Percentiles rank a stretch among this genome's conserved stretches.
Conservation (phyloP, 2,888 invertebrate species). For the Crepidodera aurea region DNA sequence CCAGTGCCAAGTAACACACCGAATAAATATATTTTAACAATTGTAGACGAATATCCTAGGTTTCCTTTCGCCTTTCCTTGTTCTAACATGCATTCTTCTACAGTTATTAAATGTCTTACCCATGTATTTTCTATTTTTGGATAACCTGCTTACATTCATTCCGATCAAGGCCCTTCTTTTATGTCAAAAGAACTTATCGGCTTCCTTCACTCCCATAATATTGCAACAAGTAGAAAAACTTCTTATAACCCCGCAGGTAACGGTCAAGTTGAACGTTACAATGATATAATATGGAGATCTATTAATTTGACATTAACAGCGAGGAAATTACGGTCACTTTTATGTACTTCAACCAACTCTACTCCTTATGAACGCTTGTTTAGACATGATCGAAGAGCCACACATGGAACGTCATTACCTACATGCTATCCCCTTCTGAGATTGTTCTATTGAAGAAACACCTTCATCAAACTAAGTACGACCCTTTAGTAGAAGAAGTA, state of each 20-base stretch:
- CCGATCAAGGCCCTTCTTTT: constrained; percentile 4
- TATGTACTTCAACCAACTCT: background rate
- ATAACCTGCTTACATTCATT: constrained; percentile 1
- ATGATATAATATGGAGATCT: constrained; percentile 11
- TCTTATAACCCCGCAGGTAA: constrained; percentile 7
- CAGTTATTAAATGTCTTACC: background rate
- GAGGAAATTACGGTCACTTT: background rate
- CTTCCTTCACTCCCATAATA: background rate
- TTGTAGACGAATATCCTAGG: constrained; percentile 10
- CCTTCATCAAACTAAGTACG: too few species aligned
- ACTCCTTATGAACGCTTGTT: background rate
- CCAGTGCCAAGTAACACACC: background rate
- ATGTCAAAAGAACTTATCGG: background rate
- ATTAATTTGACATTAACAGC: background rate
- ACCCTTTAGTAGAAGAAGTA: too few species aligned
- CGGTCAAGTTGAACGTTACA: background rate
- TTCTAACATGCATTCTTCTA: background rate
- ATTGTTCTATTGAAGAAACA: too few species aligned
- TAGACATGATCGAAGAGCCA: background rate
- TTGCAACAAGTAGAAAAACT: background rate
- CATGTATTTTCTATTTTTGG: background rate
- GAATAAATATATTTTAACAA: background rate
- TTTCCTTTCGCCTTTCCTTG: constrained; percentile 1
- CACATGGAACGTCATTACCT: background rate
- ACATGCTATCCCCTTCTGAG: background rate